Base-by-base conservation (phyloP, 2,888 invertebrate genomes). In the Trissoscelio sp. region DNA sequence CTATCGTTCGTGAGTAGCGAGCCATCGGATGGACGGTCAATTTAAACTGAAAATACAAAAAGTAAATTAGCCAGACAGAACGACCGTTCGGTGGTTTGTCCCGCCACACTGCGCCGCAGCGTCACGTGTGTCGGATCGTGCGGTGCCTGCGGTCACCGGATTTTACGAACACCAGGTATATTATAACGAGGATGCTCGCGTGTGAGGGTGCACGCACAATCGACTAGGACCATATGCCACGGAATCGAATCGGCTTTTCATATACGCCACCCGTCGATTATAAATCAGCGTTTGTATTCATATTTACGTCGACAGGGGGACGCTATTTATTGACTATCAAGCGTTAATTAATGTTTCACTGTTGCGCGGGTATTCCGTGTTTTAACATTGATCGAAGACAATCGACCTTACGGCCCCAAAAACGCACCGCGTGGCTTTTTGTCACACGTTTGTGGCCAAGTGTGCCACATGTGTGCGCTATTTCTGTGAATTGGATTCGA, bases 21-120 rank as follows among this genome's bases (percentile, higher is more conserved):
- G 77, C 85, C 85, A 86, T 86, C 85, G 85, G 84, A 85, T 85
- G 87, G 85, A 85, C 83, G 88, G 89, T 89, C 88, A 87, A 90
- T 90, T 90, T 89, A 86, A 89, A 89, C 88, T 85, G 88, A 88
- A 90, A 90, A 89, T 89, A 88, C 89, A 90, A 89, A 90, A 90
- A 90, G 89, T 88, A 90, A 90, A 90, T 90, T 90, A 90, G 88
- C 89, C 86, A 86, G 86, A 89, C 87, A 88, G 89, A 86, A 86
- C 83, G 85, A 86, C 80, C 86, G 86, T 87, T 87, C 84, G 83
- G 88, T 75, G 88, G 88, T 88, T 87, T 88, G 88, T 87, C 85
- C 86, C 77, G 85, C 87, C 87, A 86, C 86, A 86, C 84, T 84
- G 87, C 79, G 82, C 86, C 86, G 72, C 79, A 85, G 89, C 89